Evolutionary conservation across 2,113 vertebrate genomes (phyloP), one percentile per base, ranked within the genome.

Genomic region (Mustelus asterias): DNA sequence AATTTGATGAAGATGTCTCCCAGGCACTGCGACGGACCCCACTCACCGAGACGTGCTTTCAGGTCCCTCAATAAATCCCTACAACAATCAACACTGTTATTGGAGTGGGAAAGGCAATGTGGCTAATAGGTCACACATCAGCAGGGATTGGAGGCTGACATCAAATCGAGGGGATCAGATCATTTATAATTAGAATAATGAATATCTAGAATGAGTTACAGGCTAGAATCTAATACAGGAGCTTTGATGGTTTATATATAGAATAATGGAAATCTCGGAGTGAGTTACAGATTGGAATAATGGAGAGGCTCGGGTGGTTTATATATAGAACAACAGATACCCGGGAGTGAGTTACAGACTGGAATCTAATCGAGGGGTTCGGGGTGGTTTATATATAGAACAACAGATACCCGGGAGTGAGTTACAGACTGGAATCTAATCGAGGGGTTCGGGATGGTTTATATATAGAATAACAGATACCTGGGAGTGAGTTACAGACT

Each of bases 1-100:
- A 98, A 97, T 44, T 97, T 98, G 0, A 97, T 70, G 93, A 98
- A 97, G 96, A 98, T 97, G 22, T 98, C 98, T 58, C 98, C 98
- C 2, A 98, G 96, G 95, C 98, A 97, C 96, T 98, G 98, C 63
- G 97, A 96, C 0, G 98, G 97, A 9, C 97, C 97, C 98, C 98
- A 98, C 72, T 98, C 97, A 96, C 97, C 96, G 83, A 98, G 96
- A 96, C 98, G 96, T 95, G 97, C 96, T 44, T 95, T 96, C 88
- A 98, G 96, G 54, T 97, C 97, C 33, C 33, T 96, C 95, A 98
- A 96, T 96, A 98, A 97, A 89, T 96, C 95, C 95, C 98, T 98
- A 96, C 3, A 95, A 95, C 37, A 96, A 37, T 44, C 60, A 69
- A 14, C 16, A 41, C 20, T 37, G 65, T 69, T 67, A 94, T 22